Evolutionary conservation across 2,888 invertebrate species (phyloP).

Genomic region (Xanthorhoe designata): DNA sequence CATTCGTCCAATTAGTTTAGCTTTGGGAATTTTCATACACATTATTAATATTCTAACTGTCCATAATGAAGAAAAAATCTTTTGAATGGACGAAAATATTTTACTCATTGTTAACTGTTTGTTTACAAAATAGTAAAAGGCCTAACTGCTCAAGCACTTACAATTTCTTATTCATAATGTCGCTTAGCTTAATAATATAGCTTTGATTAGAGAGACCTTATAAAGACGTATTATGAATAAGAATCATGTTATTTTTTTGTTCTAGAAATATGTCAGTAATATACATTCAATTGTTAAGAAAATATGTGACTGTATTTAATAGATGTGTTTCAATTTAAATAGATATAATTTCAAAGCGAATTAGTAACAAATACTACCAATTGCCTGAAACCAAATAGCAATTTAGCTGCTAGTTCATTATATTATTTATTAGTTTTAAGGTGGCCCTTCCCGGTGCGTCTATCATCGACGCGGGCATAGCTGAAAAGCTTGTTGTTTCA

Average conservation of each 20-base stretch:
- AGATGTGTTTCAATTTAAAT: background rate
- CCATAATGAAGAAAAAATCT: background rate
- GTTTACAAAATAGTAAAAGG: no score
- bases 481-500: no score
- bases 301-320: constrained; percentile 8
- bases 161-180: no score
- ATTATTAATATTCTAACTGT: background rate
- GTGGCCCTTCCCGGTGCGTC: no score
- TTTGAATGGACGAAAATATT: no score
- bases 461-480: no score
- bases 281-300: background rate
- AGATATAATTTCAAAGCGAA: constrained; percentile 21
- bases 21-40: background rate
- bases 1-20: constrained; percentile 18
- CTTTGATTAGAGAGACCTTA: no score
- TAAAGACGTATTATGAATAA: no score
- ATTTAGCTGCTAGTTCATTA: constrained; percentile 31
- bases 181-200: no score
- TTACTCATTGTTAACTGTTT: no score
- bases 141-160: no score
- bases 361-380: constrained; percentile 39
- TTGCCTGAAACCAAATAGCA: constrained; percentile 42
- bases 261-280: background rate
- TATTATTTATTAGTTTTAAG: background rate
- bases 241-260: no score